Base-by-base conservation (phyloP, 2,113 vertebrate genomes). In the Nothobranchius furzeri region DNA sequence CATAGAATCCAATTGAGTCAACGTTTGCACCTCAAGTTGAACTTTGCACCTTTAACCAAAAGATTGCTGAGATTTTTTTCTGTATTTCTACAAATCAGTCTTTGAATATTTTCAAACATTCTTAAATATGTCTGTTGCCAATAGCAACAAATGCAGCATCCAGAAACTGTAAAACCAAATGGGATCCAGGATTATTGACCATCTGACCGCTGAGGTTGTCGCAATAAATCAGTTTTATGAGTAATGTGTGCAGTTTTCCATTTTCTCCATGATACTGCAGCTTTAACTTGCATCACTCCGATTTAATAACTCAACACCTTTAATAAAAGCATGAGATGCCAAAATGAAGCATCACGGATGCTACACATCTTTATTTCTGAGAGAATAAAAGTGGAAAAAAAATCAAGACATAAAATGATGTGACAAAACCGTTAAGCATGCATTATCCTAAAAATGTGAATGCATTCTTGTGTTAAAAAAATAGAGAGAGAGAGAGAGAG, bases 201-300 rank as follows among this genome's bases (percentile, higher is more conserved):
- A 70, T 68, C 68, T 85, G 70, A 76, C 60, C 64, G 25, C 48
- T 56, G 45, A 70, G 59, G 72, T 75, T 67, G 78, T 76, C 65
- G 52, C 71, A 64, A 81, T 82, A 83, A 78, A 85, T 86, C 80
- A 79, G 80, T 46, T 35, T 60, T 65, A 75, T 81, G 77, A 85
- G 72, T 68, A 84, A 83, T 78, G 70, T 7, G 43, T 46, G 53
- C 52, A 46, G 48, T 67, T 75, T 82, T 82, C 75, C 55, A 54
- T 78, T 70, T 75, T 62, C 68, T 64, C 58, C 69, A 55, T 3
- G 0, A 59, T 42, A 60, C 50, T 45, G 53, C n/a, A 20, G 51
- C 66, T 67, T 79, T 78, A 73, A 70, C 74, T 71, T 15, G 0
- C 30, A 24, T 68, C 70, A 46, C 35, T 48, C 61, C 24, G 78